These are phyloP conservation scores for Pelobates fuscus DNA, from an alignment of 2,113 vertebrate genomes.

Conservation along the genomic window DNA sequence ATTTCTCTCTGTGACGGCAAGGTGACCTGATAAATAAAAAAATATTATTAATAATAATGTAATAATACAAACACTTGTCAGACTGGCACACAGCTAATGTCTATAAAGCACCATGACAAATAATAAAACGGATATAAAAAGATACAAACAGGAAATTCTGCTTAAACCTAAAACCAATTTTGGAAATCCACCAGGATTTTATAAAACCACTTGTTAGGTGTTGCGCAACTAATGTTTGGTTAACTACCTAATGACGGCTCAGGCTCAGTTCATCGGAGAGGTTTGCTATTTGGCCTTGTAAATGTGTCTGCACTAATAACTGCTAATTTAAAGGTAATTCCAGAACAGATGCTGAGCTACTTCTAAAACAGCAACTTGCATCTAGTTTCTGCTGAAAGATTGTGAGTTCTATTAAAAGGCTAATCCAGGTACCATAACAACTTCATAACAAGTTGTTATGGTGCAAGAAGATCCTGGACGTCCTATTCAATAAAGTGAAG, in stretches of 20 bases:
- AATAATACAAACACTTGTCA: no score
- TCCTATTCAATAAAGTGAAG: no score
- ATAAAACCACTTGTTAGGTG: not conserved
- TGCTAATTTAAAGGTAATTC: not conserved
- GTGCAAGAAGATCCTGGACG: no score
- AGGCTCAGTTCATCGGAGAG: not conserved
- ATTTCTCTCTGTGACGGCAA: no score
- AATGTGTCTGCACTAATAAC: not conserved
- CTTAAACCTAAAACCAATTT: not conserved
- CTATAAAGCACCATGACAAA: not conserved
- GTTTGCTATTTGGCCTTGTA: not conserved
- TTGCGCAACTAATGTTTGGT: not conserved
- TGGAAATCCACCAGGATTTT: not conserved
- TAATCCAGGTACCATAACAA: no score
- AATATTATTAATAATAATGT: no score
- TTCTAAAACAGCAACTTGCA: no score
- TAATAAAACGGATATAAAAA: not conserved
- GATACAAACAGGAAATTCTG: not conserved
- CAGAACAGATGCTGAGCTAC: not conserved
- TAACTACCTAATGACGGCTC: not conserved
- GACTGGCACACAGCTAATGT: not conserved
- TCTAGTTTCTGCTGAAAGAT: no score
- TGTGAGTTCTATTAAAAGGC: no score
- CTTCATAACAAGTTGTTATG: no score
- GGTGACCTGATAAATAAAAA: no score